Evolutionary conservation across 2,888 invertebrate genomes (phyloP).

Genomic region (Platycheirus albimanus): DNA sequence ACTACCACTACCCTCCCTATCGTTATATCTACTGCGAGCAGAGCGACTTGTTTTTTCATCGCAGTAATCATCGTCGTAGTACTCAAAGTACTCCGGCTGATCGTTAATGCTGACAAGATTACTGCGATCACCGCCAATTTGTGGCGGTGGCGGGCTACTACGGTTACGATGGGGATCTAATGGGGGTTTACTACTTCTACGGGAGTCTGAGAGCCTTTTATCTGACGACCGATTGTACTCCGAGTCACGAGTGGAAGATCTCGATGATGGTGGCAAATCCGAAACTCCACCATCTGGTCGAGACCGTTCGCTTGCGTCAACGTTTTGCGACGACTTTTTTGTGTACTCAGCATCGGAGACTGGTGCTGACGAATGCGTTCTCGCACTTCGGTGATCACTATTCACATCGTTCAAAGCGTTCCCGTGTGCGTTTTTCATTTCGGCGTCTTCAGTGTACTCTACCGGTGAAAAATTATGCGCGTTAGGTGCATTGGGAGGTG

Average conservation of each 20-base stretch:
- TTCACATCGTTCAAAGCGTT: constrained; percentile 33
- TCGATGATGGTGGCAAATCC: constrained; percentile 33
- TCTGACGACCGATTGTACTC: constrained; percentile 72
- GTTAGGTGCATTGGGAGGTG: constrained; percentile 81
- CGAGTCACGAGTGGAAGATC: constrained; percentile 58
- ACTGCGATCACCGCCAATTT: constrained; percentile 77
- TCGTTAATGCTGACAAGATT: constrained; percentile 84
- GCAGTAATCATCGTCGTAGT: constrained; percentile 78
- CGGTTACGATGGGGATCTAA: constrained; percentile 68
- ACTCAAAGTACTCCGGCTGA: constrained; percentile 84
- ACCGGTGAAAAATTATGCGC: constrained; percentile 81
- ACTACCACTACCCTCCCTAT: constrained; percentile 53
- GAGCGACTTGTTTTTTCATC: constrained; percentile 16
- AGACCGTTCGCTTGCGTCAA: constrained; percentile 72
- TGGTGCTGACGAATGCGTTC: constrained; percentile 75
- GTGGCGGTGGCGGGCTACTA: constrained; percentile 76
- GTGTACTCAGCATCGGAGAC: constrained; percentile 67
- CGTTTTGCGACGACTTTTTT: constrained; percentile 34
- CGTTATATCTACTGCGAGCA: constrained; percentile 22
- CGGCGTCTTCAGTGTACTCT: constrained; percentile 76
- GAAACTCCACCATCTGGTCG: constrained; percentile 76
- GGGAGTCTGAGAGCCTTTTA: constrained; percentile 55
- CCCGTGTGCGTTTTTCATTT: constrained; percentile 68
- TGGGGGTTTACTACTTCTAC: constrained; percentile 54
- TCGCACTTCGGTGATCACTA: constrained; percentile 62